Evolutionary conservation across 2,888 invertebrate species (phyloP).

Genomic region (Napeogenes inachia): DNA sequence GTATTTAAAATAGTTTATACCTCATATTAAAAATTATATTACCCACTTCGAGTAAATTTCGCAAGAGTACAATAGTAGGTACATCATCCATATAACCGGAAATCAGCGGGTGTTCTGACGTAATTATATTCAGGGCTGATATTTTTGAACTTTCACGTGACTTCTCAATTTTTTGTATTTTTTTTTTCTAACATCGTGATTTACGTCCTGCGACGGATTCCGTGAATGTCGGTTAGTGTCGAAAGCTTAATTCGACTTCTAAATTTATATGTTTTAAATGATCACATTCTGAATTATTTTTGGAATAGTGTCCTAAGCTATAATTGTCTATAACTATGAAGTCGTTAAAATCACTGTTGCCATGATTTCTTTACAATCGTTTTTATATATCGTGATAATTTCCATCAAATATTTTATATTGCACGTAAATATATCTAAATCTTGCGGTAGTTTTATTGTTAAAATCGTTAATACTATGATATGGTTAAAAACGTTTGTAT

Average conservation of each 20-base stretch:
- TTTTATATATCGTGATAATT: too few relatives aligned
- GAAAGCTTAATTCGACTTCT: slow-evolving; percentile 67
- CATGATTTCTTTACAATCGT: too few relatives aligned
- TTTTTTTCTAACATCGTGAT: slow-evolving; percentile 72
- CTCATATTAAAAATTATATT: background rate
- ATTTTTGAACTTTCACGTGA: slow-evolving; percentile 75
- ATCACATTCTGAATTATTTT: slow-evolving; percentile 28
- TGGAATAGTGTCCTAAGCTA: background rate
- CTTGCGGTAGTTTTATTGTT: too few relatives aligned
- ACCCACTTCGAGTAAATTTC: slow-evolving; percentile 28
- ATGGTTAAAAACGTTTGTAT: too few relatives aligned
- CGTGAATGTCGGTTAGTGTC: slow-evolving; percentile 61
- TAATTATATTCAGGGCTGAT: slow-evolving; percentile 75
- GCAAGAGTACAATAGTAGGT: slow-evolving; percentile 45
- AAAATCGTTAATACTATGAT: too few relatives aligned
- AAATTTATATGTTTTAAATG: slow-evolving; percentile 70
- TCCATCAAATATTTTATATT: too few relatives aligned
- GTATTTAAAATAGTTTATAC: background rate
- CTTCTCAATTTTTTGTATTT: slow-evolving; percentile 64
- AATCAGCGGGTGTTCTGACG: slow-evolving; percentile 71
- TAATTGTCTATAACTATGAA: too few relatives aligned
- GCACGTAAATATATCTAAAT: too few relatives aligned
- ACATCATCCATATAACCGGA: slow-evolving; percentile 53
- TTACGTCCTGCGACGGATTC: slow-evolving; percentile 66
- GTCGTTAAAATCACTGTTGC: too few relatives aligned